Evolutionary conservation across 2,797 vertebrate genomes (phyloP).

Genomic region (Loriculus beryllinus): DNA sequence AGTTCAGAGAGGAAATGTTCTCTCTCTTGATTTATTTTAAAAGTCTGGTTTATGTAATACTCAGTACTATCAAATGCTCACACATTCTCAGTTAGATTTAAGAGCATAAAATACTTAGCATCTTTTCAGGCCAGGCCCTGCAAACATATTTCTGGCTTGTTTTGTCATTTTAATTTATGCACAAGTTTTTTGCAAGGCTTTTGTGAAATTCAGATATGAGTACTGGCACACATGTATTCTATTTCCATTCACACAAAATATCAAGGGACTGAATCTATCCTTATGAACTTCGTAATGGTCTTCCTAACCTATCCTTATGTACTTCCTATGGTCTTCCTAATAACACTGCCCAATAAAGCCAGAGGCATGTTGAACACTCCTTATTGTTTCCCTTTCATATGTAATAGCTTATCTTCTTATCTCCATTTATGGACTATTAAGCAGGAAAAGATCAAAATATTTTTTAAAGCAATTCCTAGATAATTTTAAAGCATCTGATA

Average conservation of each 20-base stretch:
- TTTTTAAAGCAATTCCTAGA: neutral
- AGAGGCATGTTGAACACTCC: neutral
- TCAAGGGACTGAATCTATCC: conserved; percentile 22
- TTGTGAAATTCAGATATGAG: neutral
- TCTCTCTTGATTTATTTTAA: neutral
- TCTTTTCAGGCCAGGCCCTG: neutral
- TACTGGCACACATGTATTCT: neutral
- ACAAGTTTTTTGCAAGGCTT: neutral
- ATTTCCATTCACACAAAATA: conserved; percentile 24
- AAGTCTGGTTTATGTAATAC: neutral
- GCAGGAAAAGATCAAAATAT: neutral
- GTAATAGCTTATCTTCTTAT: neutral
- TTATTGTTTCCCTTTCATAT: neutral
- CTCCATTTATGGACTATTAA: neutral
- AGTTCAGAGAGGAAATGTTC: conserved; percentile 33
- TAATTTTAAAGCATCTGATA: neutral
- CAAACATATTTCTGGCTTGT: neutral
- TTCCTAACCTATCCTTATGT: neutral
- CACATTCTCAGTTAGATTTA: neutral
- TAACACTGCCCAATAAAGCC: conserved; percentile 26
- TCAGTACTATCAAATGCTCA: neutral
- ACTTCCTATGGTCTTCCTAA: conserved; percentile 39
- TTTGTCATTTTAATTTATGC: neutral
- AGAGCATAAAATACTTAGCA: neutral
- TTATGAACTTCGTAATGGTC: conserved; percentile 19